Evolutionary conservation across 1,140 invertebrate genomes (phyloP).

Genomic region (Scaptomyza pallida): DNA sequence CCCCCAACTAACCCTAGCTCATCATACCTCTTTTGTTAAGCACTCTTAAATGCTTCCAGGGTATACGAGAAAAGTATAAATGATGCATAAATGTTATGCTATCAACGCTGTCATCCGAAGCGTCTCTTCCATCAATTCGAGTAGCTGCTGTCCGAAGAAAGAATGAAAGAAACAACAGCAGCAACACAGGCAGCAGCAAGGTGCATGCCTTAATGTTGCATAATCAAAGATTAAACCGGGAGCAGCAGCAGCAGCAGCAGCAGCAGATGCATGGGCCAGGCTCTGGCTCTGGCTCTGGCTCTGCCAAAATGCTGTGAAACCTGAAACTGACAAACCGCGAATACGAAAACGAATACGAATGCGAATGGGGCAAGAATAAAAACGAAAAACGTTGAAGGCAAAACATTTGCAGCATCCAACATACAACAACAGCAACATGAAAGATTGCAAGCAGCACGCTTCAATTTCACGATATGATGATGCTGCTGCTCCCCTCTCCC

Average conservation of each 20-base stretch:
- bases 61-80: too few relatives aligned
- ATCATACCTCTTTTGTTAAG: too few relatives aligned
- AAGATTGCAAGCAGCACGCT: constrained; percentile 32
- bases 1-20: too few relatives aligned
- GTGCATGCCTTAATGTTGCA: constrained; percentile 35
- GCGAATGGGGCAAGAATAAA: neutral
- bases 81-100: too few relatives aligned
- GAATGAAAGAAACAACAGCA: neutral
- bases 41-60: too few relatives aligned
- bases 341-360: constrained; percentile 3
- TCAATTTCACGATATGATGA: constrained; percentile 17
- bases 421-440: neutral
- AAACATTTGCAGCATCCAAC: constrained; percentile 39
- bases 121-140: too few relatives aligned
- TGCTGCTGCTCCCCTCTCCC: neutral
- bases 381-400: neutral
- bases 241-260: constrained; percentile 30
- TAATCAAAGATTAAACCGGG: constrained; percentile 46
- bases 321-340: constrained; percentile 29
- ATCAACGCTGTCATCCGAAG: too few relatives aligned
- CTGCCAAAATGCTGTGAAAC: constrained; percentile 21
- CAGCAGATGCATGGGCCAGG: constrained; percentile 25
- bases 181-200: neutral
- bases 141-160: too few relatives aligned
- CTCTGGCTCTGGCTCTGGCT: too few relatives aligned